Base-by-base conservation (phyloP, 2,797 vertebrate species). In the Enteromius viviparus region DNA sequence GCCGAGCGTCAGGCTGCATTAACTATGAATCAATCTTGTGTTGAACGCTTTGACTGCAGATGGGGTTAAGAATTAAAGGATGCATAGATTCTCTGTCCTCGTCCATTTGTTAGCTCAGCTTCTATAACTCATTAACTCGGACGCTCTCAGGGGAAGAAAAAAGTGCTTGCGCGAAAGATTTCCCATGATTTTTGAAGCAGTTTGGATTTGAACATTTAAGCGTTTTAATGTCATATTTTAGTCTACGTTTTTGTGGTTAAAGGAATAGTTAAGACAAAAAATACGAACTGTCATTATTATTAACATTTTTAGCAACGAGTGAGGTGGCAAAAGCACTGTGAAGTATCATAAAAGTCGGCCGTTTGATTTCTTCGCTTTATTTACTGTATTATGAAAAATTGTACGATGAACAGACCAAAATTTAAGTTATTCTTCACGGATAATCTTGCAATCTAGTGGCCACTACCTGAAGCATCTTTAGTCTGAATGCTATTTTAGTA, bases 1-100 rank as follows among this genome's bases (percentile, higher is more conserved):
- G 91, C 91, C 90, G 92, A 91, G 93, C 94, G 94, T 95, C 94
- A 94, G 94, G 91, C 93, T 91, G 92, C 86, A 92, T 95, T 95
- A 95, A 95, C 94, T 95, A 94, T 95, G 93, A 95, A 95, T 95
- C 94, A 95, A 94, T 95, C 94, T 95, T 95, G 92, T 90, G 92
- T 91, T 92, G 91, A 90, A 91, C 92, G 94, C 94, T 95, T 95
- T 95, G 94, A 95, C 94, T 93, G 93, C 93, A 93, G 94, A 94
- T 94, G 94, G 94, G 94, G 90, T 90, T 92, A 92, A 93, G 89
- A 91, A 93, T 92, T 91, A 92, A 93, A 92, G 90, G 91, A 90
- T 93, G 91, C 91, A 84, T 88, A 83, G 91, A 91, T 91, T 91
- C 76, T 91, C 71, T 85, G 89, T 93, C 93, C 93, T 94, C 93